phyloP scores from a whole-genome alignment of 2,113 vertebrate species.

The Mastomys coucha region DNA sequence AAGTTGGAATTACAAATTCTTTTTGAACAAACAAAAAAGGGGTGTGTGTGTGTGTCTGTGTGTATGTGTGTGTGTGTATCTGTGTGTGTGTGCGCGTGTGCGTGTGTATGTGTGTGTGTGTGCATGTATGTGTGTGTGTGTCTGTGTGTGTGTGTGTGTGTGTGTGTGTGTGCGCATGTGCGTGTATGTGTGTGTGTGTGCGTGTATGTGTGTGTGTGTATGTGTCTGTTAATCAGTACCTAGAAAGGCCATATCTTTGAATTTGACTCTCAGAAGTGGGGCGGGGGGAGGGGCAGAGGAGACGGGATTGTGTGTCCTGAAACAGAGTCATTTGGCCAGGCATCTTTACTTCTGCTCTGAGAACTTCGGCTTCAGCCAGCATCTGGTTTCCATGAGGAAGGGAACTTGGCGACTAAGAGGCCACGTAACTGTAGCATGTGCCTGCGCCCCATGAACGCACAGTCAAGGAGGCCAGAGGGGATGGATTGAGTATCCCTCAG shows the following conservation, averaged over 20 bases:
- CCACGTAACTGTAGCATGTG: conserved; percentile 65
- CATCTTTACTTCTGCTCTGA: conserved; percentile 67
- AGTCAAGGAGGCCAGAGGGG: conserved; percentile 23
- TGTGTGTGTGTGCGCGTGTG: not conserved
- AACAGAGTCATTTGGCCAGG: conserved; percentile 64
- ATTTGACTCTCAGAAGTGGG: conserved; percentile 44
- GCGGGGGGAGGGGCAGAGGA: not conserved
- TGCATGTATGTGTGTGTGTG: not conserved
- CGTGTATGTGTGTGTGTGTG: not conserved
- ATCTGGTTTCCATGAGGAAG: conserved; percentile 80
- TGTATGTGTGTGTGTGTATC: not conserved
- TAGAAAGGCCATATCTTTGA: conserved; percentile 58
- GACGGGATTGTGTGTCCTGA: not conserved
- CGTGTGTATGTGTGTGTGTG: not conserved
- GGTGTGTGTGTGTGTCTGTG: not conserved
- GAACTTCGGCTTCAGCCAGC: conserved; percentile 72
- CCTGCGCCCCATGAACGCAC: conserved; percentile 35
- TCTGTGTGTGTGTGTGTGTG: not conserved
- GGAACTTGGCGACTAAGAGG: conserved; percentile 66
- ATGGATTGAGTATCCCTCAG: not conserved
- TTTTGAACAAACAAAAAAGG: not conserved
- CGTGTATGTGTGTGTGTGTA: not conserved
- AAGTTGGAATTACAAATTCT: conserved; percentile 71
- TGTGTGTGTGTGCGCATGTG: not conserved
- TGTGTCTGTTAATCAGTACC: not conserved